phyloP scores from a whole-genome alignment of 2,888 invertebrate genomes.

The Hyles lineata region DNA sequence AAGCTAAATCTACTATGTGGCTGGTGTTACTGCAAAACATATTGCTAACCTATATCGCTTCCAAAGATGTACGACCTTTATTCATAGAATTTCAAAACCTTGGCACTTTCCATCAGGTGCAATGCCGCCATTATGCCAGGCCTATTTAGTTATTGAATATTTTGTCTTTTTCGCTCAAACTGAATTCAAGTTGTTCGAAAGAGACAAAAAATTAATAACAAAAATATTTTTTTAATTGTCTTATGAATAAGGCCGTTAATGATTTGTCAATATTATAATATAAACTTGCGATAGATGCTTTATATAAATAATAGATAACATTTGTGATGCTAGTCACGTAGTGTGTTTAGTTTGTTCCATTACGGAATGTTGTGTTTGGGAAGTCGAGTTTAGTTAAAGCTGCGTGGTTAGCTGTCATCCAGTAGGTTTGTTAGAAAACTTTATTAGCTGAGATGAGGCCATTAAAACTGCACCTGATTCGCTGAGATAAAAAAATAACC shows the following conservation, averaged over 20 bases:
- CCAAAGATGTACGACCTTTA: background rate
- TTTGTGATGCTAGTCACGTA: background rate
- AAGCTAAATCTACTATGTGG: conserved; percentile 11
- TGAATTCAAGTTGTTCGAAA: too few species aligned
- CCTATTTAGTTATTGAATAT: too few species aligned
- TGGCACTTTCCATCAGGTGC: too few species aligned
- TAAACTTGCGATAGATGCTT: background rate
- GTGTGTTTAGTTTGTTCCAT: conserved; percentile 14
- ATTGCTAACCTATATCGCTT: background rate
- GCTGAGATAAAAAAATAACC: conserved; percentile 47
- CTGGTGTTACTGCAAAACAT: background rate
- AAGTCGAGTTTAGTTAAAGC: conserved; percentile 43
- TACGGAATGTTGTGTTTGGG: conserved; percentile 15
- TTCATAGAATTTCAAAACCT: too few species aligned
- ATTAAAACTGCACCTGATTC: conserved; percentile 43
- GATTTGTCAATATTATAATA: background rate
- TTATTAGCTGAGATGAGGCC: conserved; percentile 76
- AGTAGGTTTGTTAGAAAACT: conserved; percentile 79
- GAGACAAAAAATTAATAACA: too few species aligned
- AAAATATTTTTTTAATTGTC: too few species aligned
- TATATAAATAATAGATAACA: background rate
- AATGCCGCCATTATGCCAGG: too few species aligned
- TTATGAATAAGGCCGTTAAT: background rate
- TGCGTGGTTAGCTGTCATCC: conserved; percentile 63
- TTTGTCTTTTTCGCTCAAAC: too few species aligned